These are phyloP conservation scores for Thyatira batis DNA, from an alignment of 2,888 invertebrate genomes.

Conservation along the genomic window DNA sequence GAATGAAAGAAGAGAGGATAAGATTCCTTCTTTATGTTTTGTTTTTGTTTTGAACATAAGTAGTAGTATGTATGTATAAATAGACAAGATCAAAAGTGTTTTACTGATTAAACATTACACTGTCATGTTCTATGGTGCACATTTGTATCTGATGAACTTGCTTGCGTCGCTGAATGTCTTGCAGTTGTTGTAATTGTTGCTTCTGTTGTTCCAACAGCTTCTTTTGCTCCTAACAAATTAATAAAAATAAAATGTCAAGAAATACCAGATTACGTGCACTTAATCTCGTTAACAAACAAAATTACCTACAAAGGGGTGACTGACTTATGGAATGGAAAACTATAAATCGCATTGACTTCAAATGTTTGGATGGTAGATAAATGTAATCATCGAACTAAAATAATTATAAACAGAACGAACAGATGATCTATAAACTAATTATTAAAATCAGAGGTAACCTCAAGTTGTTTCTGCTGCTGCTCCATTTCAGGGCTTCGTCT, in stretches of 20 bases:
- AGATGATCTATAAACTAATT: not conserved
- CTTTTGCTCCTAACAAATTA: slow-evolving; percentile 53
- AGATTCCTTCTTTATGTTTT: no score
- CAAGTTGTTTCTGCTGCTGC: slow-evolving; percentile 39
- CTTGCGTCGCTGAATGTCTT: slow-evolving; percentile 37
- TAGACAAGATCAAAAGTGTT: not conserved
- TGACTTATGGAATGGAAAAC: no score
- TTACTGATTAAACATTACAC: slow-evolving; percentile 27
- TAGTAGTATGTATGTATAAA: not conserved
- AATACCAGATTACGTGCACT: no score
- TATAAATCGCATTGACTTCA: no score
- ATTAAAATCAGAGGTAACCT: slow-evolving; percentile 21
- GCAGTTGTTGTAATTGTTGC: slow-evolving; percentile 37
- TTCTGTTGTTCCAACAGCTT: slow-evolving; percentile 47
- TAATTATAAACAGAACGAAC: slow-evolving; percentile 9
- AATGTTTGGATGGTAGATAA: no score
- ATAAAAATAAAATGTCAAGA: slow-evolving; percentile 1
- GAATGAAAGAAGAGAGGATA: slow-evolving; percentile 21
- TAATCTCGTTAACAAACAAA: no score
- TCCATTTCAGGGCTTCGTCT: slow-evolving; percentile 38
- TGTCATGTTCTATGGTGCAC: slow-evolving; percentile 50
- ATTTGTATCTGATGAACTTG: slow-evolving; percentile 52
- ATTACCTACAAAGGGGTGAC: no score
- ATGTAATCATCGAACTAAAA: no score
- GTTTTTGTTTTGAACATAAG: no score